Conservation (phyloP, 92 coral and sea anemone genomes). For the Parazoanthus swiftii region DNA sequence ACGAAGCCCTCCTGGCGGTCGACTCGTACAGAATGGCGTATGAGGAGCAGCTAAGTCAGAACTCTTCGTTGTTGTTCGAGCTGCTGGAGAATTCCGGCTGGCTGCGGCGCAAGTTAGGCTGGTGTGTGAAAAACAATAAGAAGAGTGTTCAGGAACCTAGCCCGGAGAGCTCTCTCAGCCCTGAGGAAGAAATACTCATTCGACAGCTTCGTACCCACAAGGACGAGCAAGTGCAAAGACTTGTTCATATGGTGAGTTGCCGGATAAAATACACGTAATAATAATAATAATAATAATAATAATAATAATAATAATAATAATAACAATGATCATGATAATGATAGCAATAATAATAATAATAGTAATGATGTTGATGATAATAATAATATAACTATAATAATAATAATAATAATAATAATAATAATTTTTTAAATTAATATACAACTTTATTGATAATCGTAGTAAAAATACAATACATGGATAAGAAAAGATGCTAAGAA, state of each 20-base stretch:
- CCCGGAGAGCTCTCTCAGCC: constrained; percentile 30
- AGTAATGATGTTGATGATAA: too few relatives aligned
- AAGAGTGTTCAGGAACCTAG: constrained; percentile 23
- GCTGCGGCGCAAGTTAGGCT: constrained; percentile 58
- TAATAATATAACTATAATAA: too few relatives aligned
- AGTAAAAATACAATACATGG: too few relatives aligned
- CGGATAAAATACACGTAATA: too few relatives aligned
- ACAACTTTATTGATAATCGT: too few relatives aligned
- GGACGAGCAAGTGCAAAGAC: constrained; percentile 75
- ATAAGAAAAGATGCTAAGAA: too few relatives aligned
- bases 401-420: too few relatives aligned
- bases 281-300: too few relatives aligned
- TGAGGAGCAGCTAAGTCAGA: constrained; percentile 77
- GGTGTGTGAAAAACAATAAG: constrained; percentile 39
- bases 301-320: too few relatives aligned
- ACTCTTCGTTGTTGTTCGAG: constrained; percentile 70
- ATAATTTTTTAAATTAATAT: too few relatives aligned
- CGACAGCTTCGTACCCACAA: constrained; percentile 68
- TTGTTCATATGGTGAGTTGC: constrained; percentile 77
- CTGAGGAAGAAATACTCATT: constrained; percentile 59
- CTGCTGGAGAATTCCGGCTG: constrained; percentile 72
- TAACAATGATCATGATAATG: too few relatives aligned
- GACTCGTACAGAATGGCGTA: constrained; percentile 87
- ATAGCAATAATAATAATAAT: too few relatives aligned
- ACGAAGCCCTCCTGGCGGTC: constrained; percentile 76